Evolutionary conservation across 1,140 invertebrate genomes (phyloP), one percentile per base, ranked within the genome.

Genomic region (Pomacea maculata): DNA sequence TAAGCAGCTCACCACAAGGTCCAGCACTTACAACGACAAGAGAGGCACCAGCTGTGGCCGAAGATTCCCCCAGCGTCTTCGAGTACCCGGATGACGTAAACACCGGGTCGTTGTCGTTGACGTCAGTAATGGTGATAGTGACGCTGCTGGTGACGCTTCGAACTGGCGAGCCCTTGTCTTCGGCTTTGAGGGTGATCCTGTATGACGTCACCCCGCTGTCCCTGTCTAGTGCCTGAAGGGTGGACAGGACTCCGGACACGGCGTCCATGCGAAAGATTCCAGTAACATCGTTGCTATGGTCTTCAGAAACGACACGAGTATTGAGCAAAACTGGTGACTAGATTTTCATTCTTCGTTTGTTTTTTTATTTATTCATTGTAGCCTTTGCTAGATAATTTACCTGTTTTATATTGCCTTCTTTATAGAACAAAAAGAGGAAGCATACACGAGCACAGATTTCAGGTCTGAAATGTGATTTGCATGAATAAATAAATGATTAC

Each of bases 201-300:
- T 88, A 88, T 11, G 34, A 61, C 29, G 84, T 64, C 1, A 73
- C 78, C n/a, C 94, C 94, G 80, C 64, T 77, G 72, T 89, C 88
- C 19, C 86, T 82, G 75, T 89, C 86, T 34, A 89, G 77, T 75
- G 80, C 65, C 72, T 78, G 77, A n/a, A 64, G 67, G 57, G 85
- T 85, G n/a, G 76, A 78, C 11, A 85, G 29, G 34, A 73, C 34
- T 17, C 85, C 85, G 17, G 70, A 70, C 10, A 82, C 81, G 25
- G 80, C 34, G 72, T 85, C 85, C 25, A 85, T 64, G 4, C 76
- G 63, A 71, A 85, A 85, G 15, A 85, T 29, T 9, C 75, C 80
- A 9, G 34, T 57, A 14, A 64, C 80, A 25, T 74, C 17, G 25
- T 54, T 64, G n/a, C 57, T 17, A 0, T 17, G 4, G 57, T 61